A percentile compares a stretch with the other conserved stretches of the same genome.
These are phyloP conservation scores for Proisotoma minuta DNA, from an alignment of 2,888 invertebrate genomes.

Conservation along the genomic window DNA sequence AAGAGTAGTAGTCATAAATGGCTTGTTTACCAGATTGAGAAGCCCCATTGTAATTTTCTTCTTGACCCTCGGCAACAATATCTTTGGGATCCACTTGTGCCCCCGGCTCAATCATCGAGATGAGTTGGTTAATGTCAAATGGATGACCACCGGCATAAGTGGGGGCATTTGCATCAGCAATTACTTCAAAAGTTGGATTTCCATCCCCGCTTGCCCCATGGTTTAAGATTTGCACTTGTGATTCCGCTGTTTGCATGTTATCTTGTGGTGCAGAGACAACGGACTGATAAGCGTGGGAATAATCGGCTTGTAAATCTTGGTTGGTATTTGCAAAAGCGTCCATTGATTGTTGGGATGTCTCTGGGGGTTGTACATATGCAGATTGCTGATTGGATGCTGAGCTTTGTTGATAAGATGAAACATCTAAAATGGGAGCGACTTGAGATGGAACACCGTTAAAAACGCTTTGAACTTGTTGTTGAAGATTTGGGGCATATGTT, in stretches of 20 bases:
- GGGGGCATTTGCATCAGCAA: conserved; percentile 44
- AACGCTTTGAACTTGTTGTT: not conserved
- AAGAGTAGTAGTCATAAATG: too few relatives aligned
- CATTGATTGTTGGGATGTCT: conserved; percentile 9
- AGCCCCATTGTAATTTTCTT: conserved; percentile 22
- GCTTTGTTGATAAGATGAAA: not conserved
- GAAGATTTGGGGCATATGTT: not conserved
- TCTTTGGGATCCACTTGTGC: conserved; percentile 29
- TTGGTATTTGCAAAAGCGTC: not conserved
- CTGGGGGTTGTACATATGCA: conserved; percentile 7
- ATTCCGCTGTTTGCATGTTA: not conserved
- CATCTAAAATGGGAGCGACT: not conserved
- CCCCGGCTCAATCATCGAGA: conserved; percentile 45
- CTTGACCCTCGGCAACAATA: conserved; percentile 26
- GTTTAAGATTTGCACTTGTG: conserved; percentile 34
- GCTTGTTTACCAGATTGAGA: not conserved
- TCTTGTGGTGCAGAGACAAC: not conserved
- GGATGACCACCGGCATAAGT: conserved; percentile 45
- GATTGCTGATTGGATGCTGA: conserved; percentile 1
- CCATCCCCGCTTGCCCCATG: conserved; percentile 30
- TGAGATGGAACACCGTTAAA: conserved; percentile 8
- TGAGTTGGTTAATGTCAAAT: conserved; percentile 42
- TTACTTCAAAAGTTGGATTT: conserved; percentile 43
- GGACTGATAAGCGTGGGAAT: not conserved
- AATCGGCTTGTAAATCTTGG: not conserved